Evolutionary conservation across 2,113 vertebrate genomes (phyloP).

Genomic region (Gadus chalcogrammus): DNA sequence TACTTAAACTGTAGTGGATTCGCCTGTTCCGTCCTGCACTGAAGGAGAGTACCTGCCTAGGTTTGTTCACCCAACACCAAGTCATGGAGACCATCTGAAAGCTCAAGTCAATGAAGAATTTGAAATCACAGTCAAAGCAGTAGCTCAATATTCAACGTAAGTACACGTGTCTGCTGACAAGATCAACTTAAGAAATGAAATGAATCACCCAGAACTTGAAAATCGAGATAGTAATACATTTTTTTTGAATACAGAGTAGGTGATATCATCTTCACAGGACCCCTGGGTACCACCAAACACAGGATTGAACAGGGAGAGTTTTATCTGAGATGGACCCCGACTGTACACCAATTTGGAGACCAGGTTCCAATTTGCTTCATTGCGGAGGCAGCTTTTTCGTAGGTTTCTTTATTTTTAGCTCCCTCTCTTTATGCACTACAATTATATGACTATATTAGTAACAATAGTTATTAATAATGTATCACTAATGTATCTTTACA

Average conservation of each 20-base stretch:
- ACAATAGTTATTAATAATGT: too few species aligned
- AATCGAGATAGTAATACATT: neutral
- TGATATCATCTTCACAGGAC: conserved; percentile 55
- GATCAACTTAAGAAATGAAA: too few species aligned
- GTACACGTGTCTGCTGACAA: too few species aligned
- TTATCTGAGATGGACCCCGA: conserved; percentile 55
- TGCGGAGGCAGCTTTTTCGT: conserved; percentile 50
- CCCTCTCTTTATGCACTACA: neutral
- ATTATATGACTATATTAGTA: neutral
- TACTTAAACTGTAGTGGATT: conserved; percentile 51
- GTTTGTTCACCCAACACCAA: conserved; percentile 57
- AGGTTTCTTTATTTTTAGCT: conserved; percentile 3
- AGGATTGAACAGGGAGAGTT: conserved; percentile 36
- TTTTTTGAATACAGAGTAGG: conserved; percentile 38
- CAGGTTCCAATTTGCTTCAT: conserved; percentile 59
- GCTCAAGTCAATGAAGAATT: conserved; percentile 49
- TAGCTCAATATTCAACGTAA: conserved; percentile 43
- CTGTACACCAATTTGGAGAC: conserved; percentile 36
- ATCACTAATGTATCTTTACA: too few species aligned
- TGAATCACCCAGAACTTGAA: neutral
- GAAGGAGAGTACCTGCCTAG: conserved; percentile 56
- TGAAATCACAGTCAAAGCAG: conserved; percentile 55
- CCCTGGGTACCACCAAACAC: conserved; percentile 39
- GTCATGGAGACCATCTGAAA: conserved; percentile 29
- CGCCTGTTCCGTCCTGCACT: conserved; percentile 47